Conservation (phyloP, 2,113 vertebrate species). For the Corvus moneduloides region DNA sequence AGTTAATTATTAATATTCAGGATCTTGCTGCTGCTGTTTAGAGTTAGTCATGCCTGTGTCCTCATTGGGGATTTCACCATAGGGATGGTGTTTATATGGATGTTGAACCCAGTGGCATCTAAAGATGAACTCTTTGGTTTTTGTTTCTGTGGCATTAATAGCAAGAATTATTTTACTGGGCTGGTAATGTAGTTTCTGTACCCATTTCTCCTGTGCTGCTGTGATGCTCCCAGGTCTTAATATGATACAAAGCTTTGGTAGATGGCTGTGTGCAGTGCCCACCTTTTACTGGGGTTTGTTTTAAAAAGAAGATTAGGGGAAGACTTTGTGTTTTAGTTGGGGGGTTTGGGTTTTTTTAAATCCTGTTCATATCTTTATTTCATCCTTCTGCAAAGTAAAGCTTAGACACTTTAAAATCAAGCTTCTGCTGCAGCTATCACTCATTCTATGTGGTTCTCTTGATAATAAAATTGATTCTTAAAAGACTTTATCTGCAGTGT, state of each 20-base stretch:
- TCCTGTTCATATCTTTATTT: background rate
- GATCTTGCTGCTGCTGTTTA: background rate
- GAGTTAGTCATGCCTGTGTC: background rate
- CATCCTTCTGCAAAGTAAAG: background rate
- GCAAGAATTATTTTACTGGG: background rate
- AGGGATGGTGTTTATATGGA: background rate
- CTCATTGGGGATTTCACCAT: background rate
- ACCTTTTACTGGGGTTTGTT: background rate
- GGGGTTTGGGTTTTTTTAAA: background rate
- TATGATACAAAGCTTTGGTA: background rate
- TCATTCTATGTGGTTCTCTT: background rate
- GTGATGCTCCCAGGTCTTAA: background rate
- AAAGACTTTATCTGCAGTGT: background rate
- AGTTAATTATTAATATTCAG: conserved; percentile 41
- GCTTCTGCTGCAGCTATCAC: background rate
- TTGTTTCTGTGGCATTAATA: background rate
- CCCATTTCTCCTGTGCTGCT: background rate
- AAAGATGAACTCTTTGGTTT: background rate
- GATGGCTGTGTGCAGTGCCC: background rate
- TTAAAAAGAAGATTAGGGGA: background rate
- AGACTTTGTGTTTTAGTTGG: background rate
- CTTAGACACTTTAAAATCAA: background rate
- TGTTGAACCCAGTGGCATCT: background rate
- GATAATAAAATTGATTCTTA: background rate
- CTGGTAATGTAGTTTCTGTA: background rate